These are phyloP conservation scores for Papilio elwesi DNA, from an alignment of 2,888 invertebrate species.

Conservation along the genomic window DNA sequence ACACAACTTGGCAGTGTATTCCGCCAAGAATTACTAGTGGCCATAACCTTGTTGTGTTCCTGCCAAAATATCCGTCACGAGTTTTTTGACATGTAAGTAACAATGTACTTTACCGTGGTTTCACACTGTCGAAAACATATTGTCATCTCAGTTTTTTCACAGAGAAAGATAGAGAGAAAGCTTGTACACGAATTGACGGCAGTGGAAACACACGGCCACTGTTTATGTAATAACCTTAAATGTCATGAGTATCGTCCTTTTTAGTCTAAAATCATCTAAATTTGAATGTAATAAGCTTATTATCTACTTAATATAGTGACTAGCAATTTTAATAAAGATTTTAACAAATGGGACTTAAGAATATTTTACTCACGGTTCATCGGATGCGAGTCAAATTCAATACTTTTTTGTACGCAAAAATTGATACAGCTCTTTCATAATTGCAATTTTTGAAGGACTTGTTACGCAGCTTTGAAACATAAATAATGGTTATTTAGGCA, in stretches of 20 bases:
- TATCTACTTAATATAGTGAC: conserved; percentile 9
- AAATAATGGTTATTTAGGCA: conserved; percentile 18
- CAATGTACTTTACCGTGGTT: background rate
- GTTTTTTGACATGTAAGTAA: conserved; percentile 7
- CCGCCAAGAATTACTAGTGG: conserved; percentile 1
- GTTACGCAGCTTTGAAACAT: conserved; percentile 1
- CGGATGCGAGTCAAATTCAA: conserved; percentile 24
- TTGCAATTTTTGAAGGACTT: conserved; percentile 13
- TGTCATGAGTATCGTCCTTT: background rate
- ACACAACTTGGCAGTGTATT: background rate
- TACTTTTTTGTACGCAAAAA: conserved; percentile 14
- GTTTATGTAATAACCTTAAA: background rate
- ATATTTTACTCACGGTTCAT: conserved; percentile 10
- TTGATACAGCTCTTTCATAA: background rate
- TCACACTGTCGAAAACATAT: no score
- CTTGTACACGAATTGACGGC: no score
- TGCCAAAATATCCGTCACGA: background rate
- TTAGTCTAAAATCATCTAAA: background rate
- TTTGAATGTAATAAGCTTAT: background rate
- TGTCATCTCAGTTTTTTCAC: no score
- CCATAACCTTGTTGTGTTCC: background rate
- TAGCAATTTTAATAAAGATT: conserved; percentile 30
- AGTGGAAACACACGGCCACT: background rate
- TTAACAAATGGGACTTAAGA: background rate
- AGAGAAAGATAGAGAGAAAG: no score